These are phyloP conservation scores for Pachycephala philippinensis DNA, from an alignment of 2,113 vertebrate genomes.

Conservation along the genomic window DNA sequence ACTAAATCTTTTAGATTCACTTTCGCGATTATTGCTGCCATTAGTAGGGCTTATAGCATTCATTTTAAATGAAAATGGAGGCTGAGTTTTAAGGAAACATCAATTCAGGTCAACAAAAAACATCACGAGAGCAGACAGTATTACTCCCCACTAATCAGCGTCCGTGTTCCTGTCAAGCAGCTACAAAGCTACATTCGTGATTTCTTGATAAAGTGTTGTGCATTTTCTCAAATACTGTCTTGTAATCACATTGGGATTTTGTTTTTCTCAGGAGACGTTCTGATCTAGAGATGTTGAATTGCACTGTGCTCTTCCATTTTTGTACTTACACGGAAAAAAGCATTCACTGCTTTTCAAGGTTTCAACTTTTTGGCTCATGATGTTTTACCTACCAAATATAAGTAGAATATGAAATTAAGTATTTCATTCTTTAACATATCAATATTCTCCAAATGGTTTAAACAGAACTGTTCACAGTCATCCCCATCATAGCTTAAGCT, in stretches of 20 bases:
- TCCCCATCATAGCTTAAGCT: background rate
- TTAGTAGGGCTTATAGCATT: background rate
- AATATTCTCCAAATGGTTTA: background rate
- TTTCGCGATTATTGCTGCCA: background rate
- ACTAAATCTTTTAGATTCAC: background rate
- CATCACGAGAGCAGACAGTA: background rate
- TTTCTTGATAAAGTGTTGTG: background rate
- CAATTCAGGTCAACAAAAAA: background rate
- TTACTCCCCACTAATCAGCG: background rate
- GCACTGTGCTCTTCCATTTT: background rate
- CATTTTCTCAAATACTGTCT: background rate
- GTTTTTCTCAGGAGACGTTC: background rate
- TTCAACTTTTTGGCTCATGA: background rate
- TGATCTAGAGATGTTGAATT: background rate
- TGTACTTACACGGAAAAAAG: background rate
- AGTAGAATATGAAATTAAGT: background rate
- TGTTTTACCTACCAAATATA: background rate
- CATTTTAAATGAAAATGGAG: background rate
- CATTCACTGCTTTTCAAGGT: background rate
- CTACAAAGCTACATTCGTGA: background rate
- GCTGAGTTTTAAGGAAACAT: background rate
- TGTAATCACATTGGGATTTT: background rate
- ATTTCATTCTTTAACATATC: background rate
- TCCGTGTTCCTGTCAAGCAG: background rate
- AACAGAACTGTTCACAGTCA: background rate